Evolutionary conservation across 2,888 invertebrate genomes (phyloP), one percentile per base, ranked within the genome.

Genomic region (Pomacea canaliculata): DNA sequence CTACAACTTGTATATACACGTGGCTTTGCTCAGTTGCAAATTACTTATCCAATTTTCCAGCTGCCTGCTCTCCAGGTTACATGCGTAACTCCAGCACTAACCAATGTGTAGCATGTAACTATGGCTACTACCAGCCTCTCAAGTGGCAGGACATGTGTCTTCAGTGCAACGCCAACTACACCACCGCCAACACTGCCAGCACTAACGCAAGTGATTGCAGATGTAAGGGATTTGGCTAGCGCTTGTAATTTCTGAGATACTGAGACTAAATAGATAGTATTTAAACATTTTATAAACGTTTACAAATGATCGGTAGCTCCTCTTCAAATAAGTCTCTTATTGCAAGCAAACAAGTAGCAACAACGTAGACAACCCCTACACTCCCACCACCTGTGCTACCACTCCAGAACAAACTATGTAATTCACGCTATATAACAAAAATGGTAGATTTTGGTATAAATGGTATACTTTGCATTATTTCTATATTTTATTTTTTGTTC

Each of bases 131-230:
- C 70, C 70, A 83, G 23, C 85, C 89, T 51, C 76, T 84, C n/a
- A 83, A 85, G 65, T 91, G 89, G 79, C 96, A 97, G 85, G 96
- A 97, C 0, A 94, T 96, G 0, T 99, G 99, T 88, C 94, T 77
- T 48, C 48, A 16, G 18, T 83, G 83, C 66, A 70, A 76, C 5
- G 60, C 63, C n/a, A 76, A 77, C 48, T 76, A 59, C 37, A 76
- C 73, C 48, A 82, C 82, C 16, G 16, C n/a, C 7, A 23, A 7
- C 18, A 65, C 19, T 18, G 79, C 77, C 63, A 63, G 63, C 63
- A 27, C 19, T 19, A 63, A 7, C 63, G 10, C 63, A 5, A 23
- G 16, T 3, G 23, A 63, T 12, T 63, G 63, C 27, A n/a, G 19
- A 63, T 63, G 63, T 63, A 63, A 23, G 63, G 72, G 51, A 4